These are phyloP conservation scores for Lordiphosa andalusiaca DNA, from an alignment of 2,888 invertebrate species.

Conservation along the genomic window DNA sequence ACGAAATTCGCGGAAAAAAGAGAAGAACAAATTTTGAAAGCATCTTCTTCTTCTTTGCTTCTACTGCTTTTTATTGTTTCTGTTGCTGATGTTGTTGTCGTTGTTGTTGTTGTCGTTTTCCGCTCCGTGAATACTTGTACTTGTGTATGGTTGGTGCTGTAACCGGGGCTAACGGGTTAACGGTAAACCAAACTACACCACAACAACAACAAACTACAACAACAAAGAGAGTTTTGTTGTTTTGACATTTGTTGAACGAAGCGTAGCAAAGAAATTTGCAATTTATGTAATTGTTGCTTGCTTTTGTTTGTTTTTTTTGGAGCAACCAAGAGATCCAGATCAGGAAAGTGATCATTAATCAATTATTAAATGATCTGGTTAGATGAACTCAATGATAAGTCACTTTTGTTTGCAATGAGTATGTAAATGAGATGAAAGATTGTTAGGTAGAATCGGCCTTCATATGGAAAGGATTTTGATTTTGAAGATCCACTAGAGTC, in stretches of 20 bases:
- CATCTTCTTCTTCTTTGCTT: slow-evolving; percentile 6
- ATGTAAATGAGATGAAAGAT: too few species aligned
- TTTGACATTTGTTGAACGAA: slow-evolving; percentile 10
- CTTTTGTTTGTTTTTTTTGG: neutral
- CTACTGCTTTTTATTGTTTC: slow-evolving; percentile 3
- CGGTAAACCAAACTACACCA: slow-evolving; percentile 58
- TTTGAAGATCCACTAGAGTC: too few species aligned
- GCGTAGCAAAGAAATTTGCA: slow-evolving; percentile 58
- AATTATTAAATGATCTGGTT: too few species aligned
- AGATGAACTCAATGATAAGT: too few species aligned
- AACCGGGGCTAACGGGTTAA: slow-evolving; percentile 61
- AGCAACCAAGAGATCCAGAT: neutral
- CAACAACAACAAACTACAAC: slow-evolving; percentile 45
- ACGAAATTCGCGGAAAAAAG: slow-evolving; percentile 16
- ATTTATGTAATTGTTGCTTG: slow-evolving; percentile 63
- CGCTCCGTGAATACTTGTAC: slow-evolving; percentile 21
- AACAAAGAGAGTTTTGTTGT: slow-evolving; percentile 27
- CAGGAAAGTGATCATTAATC: too few species aligned
- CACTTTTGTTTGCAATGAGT: too few species aligned
- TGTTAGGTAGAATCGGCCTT: too few species aligned
- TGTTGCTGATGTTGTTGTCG: too few species aligned
- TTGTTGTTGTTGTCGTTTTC: slow-evolving; percentile 15
- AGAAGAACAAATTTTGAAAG: slow-evolving; percentile 9
- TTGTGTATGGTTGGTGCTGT: slow-evolving; percentile 30
- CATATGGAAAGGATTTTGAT: too few species aligned